Base-by-base conservation (phyloP, 2,113 vertebrate genomes). In the Dermatemys mawii region DNA sequence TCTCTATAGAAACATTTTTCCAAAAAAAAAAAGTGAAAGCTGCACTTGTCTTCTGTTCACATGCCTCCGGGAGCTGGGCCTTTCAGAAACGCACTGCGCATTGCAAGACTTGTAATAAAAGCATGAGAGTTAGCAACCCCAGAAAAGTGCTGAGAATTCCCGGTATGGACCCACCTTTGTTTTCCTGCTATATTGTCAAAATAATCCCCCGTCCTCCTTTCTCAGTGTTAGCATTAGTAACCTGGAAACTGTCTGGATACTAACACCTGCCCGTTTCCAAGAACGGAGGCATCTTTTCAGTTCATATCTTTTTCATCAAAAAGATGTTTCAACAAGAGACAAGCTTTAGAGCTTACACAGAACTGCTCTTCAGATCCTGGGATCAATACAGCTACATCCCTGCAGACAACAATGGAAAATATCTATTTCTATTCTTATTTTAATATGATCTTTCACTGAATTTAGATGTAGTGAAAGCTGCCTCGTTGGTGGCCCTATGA, bases 161-260 rank as follows among this genome's bases (percentile, higher is more conserved):
- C 16, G 0, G n/a, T 38, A 67, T 27, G 27, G 11, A 24, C 13
- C 4, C 11, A 48, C 8, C 46, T n/a, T 1, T 0, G 21, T 22
- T 5, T 83, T 50, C 88, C 80, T 4, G 8, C 70, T 70, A 26
- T 51, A 79, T 27, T 0, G 0, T 11, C 6, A 16, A 21, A 32
- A 78, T 38, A 35, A 75, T 14, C 7, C 17, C 27, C 50, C n/a
- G 73, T 35, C 73, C 44, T 35, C 78, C 50, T 32, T 83, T 46
- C 60, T 55, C 90, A 60, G 51, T 81, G 75, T 38, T 29, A 54
- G 14, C 6, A 80, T 51, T 82, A 0, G 0, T 1, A 8, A n/a
- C 16, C 8, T 81, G 81, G 44, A 79, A 38, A 50, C 19, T 79
- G 55, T 11, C 81, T 38, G 17, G 16, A 1, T 38, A 54, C 55